Base-by-base conservation (phyloP, 2,888 invertebrate species). In the Leptinotarsa juncta region DNA sequence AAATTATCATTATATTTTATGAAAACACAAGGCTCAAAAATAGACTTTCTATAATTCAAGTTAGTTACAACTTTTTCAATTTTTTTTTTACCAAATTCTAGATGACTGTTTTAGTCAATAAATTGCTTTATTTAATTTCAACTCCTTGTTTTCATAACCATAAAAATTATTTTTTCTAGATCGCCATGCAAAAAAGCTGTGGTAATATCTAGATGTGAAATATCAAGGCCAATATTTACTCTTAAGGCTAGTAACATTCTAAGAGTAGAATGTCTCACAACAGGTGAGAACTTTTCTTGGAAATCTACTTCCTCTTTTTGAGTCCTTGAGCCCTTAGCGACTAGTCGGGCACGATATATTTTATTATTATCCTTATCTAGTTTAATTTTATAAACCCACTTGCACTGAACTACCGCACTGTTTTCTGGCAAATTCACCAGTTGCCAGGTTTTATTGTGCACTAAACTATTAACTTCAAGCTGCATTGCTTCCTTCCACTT, bases 161-260 rank as follows among this genome's bases (percentile, higher is more conserved):
- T 81, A 26, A 70, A 81, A 67, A 80, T 72, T 14, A 53, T 60
- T 73, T 82, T 79, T 16, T 80, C 32, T 16, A 82, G 65, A 55
- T 65, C 10, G 12, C 80, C 80, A 67, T 82, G 79, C 48, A 82
- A 73, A 72, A 82, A 82, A 23, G 80, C 81, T 5, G 3, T 80
- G 65, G 65, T 76, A 53, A 82, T 79, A 75, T 81, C 80, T 49
- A 81, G 55, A 72, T 82, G 80, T 14, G 55, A 57, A 67, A 81
- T 75, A 18, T 76, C 60, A 42, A 82, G 72, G 60, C 76, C 69
- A 51, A 77, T 57, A 62, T 82, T 71, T 23, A 77, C 78, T 65
- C 79, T 57, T 42, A 80, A 23, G 4, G 80, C 82, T 49, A 82
- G 71, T 65, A 82, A 75, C 16, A 82, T 42, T 76, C 81, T 70